Base-by-base conservation (phyloP, 2,888 invertebrate species). In the Drosophila ochracea region DNA sequence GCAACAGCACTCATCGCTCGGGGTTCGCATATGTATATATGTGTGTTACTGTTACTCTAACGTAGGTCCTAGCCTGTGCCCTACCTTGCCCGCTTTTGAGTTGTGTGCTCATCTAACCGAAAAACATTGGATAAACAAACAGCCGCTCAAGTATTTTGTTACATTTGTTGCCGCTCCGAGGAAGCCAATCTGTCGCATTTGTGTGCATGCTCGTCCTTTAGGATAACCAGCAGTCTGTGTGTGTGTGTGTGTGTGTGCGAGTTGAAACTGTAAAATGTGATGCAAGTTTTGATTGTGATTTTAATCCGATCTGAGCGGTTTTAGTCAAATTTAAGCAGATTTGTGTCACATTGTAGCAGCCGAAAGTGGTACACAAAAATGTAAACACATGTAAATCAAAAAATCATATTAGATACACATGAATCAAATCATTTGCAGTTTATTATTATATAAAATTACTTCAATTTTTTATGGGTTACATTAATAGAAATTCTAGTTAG, bases 251-350 rank as follows among this genome's bases (percentile, higher is more conserved):
- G 57, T 52, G 67, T 9, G 31, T 55, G 57, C 19, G 54, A 57
- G 25, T 62, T 54, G 57, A 82, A 73, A 87, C 85, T 91, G 85
- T 83, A 90, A 91, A 91, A 80, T 89, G 85, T 80, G 82, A 69
- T 76, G 78, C 76, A 80, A 86, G 83, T 84, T 84, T 84, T 84
- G 86, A 92, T 91, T 89, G 82, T 67, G 82, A 81, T 81, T 91
- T 91, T 93, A 93, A 93, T 91, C 93, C 92, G 92, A 83, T 92
- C 86, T 91, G 91, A 92, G 91, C 92, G 90, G 86, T 93, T 93
- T 85, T 91, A 93, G 93, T 92, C 92, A 93, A 93, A 93, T 93
- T 93, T 93, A 93, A 91, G 84, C 76, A 92, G 93, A 92, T 93
- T 93, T 93, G 76, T 91, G 93, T 92, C 93, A 92, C 82, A 83